These are phyloP conservation scores for Calephelis virginiensis DNA, from an alignment of 1,140 invertebrate species.

Conservation along the genomic window DNA sequence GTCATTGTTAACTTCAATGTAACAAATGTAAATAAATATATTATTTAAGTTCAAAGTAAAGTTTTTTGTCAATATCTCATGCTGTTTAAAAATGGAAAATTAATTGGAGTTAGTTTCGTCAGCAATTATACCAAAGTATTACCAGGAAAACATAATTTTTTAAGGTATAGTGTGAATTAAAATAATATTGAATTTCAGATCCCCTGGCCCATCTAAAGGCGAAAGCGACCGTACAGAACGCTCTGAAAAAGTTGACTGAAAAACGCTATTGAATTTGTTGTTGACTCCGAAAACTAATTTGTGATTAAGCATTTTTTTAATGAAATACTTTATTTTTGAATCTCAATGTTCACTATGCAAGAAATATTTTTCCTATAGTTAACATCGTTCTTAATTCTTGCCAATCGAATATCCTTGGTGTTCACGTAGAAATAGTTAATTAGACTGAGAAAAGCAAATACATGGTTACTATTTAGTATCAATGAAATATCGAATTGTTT, in stretches of 20 bases:
- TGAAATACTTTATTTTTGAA: conserved; percentile 23
- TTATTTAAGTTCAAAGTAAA: not conserved
- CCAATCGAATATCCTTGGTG: conserved; percentile 23
- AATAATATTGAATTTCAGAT: conserved; percentile 56
- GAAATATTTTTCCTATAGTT: not conserved
- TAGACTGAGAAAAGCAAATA: conserved; percentile 23
- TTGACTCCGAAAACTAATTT: conserved; percentile 26
- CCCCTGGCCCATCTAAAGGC: conserved; percentile 72
- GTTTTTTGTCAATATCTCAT: not conserved
- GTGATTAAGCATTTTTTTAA: conserved; percentile 29
- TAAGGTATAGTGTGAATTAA: conserved; percentile 19
- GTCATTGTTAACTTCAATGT: not conserved
- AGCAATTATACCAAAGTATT: not conserved
- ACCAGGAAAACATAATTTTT: not conserved
- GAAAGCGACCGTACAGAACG: conserved; percentile 75
- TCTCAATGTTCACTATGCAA: conserved; percentile 14
- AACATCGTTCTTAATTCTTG: conserved; percentile 23
- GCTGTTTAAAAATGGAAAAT: not conserved
- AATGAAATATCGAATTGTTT: conserved; percentile 6
- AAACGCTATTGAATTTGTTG: conserved; percentile 51
- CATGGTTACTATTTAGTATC: conserved; percentile 4
- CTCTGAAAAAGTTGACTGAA: conserved; percentile 74
- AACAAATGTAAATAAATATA: conserved; percentile 19
- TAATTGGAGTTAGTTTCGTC: not conserved
- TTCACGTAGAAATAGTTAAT: conserved; percentile 24